Evolutionary conservation across 2,797 vertebrate species (phyloP).

Genomic region (Anguilla pacifica): DNA sequence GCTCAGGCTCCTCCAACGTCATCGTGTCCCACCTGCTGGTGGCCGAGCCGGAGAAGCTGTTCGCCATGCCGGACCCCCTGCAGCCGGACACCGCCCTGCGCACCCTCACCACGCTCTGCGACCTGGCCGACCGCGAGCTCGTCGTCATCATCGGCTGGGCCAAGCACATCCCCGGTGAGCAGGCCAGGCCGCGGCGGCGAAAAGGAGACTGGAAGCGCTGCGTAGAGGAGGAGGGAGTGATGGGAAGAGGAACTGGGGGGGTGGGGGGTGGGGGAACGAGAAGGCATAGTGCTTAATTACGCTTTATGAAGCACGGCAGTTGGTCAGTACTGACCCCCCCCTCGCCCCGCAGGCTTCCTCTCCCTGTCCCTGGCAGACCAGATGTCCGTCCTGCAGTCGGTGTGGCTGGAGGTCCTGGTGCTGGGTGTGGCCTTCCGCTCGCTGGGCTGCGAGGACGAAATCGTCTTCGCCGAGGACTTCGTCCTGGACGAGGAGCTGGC

Average conservation of each 20-base stretch:
- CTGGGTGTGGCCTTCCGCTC: constrained; percentile 89
- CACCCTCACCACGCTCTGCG: constrained; percentile 88
- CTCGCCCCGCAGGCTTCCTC: constrained; percentile 77
- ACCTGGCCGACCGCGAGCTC: constrained; percentile 90
- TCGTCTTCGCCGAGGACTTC: constrained; percentile 89
- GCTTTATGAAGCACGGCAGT: neutral
- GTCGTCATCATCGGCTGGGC: constrained; percentile 95
- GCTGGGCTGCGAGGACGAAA: constrained; percentile 85
- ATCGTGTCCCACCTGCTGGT: constrained; percentile 89
- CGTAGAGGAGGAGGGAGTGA: neutral
- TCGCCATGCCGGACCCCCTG: constrained; percentile 89
- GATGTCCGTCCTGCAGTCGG: constrained; percentile 92
- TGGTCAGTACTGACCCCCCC: constrained; percentile 3
- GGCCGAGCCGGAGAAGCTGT: constrained; percentile 89
- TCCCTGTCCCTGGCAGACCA: constrained; percentile 89
- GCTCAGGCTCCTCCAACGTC: constrained; percentile 81
- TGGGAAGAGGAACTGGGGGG: neutral
- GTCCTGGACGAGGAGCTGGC: constrained; percentile 90
- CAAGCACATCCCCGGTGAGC: constrained; percentile 90
- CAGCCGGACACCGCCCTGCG: constrained; percentile 86
- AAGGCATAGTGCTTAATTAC: neutral
- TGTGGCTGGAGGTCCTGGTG: constrained; percentile 91
- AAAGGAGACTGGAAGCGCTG: neutral
- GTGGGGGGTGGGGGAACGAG: neutral
- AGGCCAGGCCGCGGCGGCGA: neutral